Base-by-base conservation (phyloP, 2,888 invertebrate species). In the Drosophila setosimentum region DNA sequence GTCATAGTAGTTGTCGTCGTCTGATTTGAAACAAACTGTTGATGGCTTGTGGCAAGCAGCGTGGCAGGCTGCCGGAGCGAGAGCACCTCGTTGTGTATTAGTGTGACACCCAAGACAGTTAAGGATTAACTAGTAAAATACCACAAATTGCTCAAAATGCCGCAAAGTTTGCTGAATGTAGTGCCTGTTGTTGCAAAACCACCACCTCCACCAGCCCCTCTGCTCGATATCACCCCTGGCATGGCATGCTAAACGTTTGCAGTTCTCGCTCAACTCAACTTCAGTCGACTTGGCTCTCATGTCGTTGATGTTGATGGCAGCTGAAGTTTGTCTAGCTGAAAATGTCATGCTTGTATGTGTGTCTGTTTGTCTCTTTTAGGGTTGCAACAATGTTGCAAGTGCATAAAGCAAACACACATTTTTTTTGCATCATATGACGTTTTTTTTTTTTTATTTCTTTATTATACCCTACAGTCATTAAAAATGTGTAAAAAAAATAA, bases 51-150 rank as follows among this genome's bases (percentile, higher is more conserved):
- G 88, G 89, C 87, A 79, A 72, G 69, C 62, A 58, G 55, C 60
- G 61, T 45, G 54, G 76, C 65, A 62, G 57, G 61, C 49, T 54
- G 64, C 63, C 65, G 54, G 58, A 57, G 58, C 27, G 51, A 54
- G 54, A 50, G 53, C 58, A 62, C 54, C 80, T 77, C 68, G 76
- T 80, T 86, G 71, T 78, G 82, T 82, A 85, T 86, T 86, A 88
- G 89, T 87, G 79, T 79, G 86, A 87, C 89, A 86, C 87, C 84
- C 87, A 79, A 89, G 89, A 89, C 87, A 87, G 87, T 87, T 87
- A 87, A 75, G 87, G 90, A 90, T 87, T 87, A 90, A 89, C 89
- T 83, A 83, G 89, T 90, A 89, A 90, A 87, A 90, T 87, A 82
- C 90, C 90, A 82, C 87, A 87, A 87, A 87, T 87, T 87, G 90